Percentiles rank a stretch among this genome's conserved stretches.
phyloP scores from a whole-genome alignment of 1,140 invertebrate genomes.

The Parasteatoda tepidariorum region DNA sequence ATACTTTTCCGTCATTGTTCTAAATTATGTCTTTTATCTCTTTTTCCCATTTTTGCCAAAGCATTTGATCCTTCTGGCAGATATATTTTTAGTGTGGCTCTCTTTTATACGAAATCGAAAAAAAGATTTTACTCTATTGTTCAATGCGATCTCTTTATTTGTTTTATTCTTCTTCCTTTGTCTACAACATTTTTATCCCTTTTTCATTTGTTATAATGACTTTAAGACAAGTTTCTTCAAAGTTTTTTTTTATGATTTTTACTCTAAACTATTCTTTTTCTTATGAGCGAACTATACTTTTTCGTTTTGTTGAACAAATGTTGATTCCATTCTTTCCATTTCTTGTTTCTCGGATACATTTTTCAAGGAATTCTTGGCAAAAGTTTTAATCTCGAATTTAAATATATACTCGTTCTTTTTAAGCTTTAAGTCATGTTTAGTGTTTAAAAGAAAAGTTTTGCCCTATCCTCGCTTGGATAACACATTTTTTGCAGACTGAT shows the following conservation, averaged over 20 bases:
- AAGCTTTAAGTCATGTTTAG: background rate
- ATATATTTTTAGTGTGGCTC: conserved; percentile 26
- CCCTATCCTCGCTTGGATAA: too few relatives aligned
- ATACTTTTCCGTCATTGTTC: too few relatives aligned
- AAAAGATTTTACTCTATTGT: background rate
- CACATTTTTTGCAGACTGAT: too few relatives aligned
- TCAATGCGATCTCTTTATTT: conserved; percentile 16
- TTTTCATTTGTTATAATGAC: conserved; percentile 46
- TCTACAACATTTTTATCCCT: conserved; percentile 5
- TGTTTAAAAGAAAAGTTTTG: too few relatives aligned
- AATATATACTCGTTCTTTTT: background rate
- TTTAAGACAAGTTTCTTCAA: conserved; percentile 26
- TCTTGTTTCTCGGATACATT: conserved; percentile 1
- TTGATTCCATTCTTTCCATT: conserved; percentile 10
- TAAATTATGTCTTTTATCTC: conserved; percentile 30
- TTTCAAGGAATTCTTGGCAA: background rate
- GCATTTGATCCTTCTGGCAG: conserved; percentile 9
- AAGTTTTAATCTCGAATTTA: conserved; percentile 20
- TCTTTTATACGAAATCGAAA: conserved; percentile 6
- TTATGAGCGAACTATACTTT: conserved; percentile 8
- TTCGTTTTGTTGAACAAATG: conserved; percentile 13
- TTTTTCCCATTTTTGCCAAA: conserved; percentile 26
- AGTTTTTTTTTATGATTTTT: conserved; percentile 25
- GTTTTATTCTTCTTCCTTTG: conserved; percentile 22
- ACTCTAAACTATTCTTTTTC: background rate